Evolutionary conservation across 1,140 invertebrate genomes (phyloP).

Genomic region (Drosophila nikananu): DNA sequence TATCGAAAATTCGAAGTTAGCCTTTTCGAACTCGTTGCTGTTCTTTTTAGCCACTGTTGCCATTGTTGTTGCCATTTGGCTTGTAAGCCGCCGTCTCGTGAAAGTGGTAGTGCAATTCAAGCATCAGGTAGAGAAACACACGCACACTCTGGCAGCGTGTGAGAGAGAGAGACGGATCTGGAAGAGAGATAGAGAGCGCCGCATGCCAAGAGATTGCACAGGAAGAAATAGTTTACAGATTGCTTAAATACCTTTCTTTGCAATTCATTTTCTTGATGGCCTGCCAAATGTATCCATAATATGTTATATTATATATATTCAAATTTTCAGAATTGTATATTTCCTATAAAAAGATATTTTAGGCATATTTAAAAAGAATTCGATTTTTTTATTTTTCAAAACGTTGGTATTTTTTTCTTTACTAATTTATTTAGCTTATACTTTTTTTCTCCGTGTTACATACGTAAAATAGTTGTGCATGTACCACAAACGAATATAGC

Average conservation of each 20-base stretch:
- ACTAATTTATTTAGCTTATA: background rate
- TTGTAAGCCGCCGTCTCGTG: constrained; percentile 57
- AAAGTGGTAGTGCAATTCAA: constrained; percentile 75
- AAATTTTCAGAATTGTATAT: too few relatives aligned
- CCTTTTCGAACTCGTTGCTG: constrained; percentile 49
- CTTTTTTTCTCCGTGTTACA: constrained; percentile 24
- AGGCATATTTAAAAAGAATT: too few relatives aligned
- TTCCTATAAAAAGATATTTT: too few relatives aligned
- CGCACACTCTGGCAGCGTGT: constrained; percentile 13
- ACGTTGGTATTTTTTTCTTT: too few relatives aligned
- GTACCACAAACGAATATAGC: constrained; percentile 77
- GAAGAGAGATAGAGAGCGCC: constrained; percentile 22
- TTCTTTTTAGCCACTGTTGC: constrained; percentile 42
- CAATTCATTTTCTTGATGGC: background rate
- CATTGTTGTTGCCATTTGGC: constrained; percentile 48
- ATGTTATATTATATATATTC: too few relatives aligned
- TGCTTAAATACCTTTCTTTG: background rate
- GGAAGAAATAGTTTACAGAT: background rate
- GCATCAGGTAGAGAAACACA: constrained; percentile 62
- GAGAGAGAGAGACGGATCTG: background rate
- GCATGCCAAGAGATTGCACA: constrained; percentile 37
- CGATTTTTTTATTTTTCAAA: too few relatives aligned
- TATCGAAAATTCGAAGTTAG: constrained; percentile 66
- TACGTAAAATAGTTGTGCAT: constrained; percentile 75
- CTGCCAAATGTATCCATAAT: too few relatives aligned